phyloP scores from a whole-genome alignment of 1,140 invertebrate genomes.

The Acromyrmex charruanus region DNA sequence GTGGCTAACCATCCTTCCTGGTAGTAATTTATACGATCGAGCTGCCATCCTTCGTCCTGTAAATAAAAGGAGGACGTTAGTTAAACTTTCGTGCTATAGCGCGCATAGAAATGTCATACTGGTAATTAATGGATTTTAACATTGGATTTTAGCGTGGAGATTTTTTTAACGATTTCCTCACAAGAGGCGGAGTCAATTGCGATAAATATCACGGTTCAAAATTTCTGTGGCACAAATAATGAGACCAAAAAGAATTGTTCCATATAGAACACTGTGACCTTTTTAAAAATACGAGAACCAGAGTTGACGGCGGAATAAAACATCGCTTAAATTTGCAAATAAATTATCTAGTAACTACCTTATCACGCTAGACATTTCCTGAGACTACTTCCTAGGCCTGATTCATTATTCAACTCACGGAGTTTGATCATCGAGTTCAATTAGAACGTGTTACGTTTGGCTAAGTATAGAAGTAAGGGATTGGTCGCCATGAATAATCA shows the following conservation, averaged over 20 bases:
- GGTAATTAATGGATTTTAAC: not conserved
- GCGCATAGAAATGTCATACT: not conserved
- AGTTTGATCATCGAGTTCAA: constrained; percentile 3
- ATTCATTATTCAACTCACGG: constrained; percentile 10
- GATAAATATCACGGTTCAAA: constrained; percentile 21
- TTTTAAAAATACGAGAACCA: not conserved
- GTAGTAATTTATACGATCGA: constrained; percentile 98
- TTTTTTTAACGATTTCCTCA: constrained; percentile 16
- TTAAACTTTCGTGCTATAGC: constrained; percentile 18
- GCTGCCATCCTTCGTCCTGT: constrained; percentile 96
- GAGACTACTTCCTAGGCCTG: not conserved
- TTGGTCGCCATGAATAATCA: constrained; percentile 1
- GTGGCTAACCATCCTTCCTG: constrained; percentile 99
- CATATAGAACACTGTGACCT: not conserved
- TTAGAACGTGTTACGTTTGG: not conserved
- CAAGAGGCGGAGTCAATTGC: not conserved
- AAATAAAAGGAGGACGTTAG: constrained; percentile 63
- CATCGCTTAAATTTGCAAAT: not conserved
- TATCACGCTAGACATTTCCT: not conserved
- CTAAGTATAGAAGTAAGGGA: not conserved
- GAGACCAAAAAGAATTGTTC: not conserved
- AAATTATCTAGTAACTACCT: not conserved
- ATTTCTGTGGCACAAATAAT: not conserved
- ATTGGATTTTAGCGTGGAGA: not conserved
- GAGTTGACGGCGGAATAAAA: not conserved